These are phyloP conservation scores for Tiliqua scincoides DNA, from an alignment of 2,113 vertebrate genomes.

Conservation along the genomic window DNA sequence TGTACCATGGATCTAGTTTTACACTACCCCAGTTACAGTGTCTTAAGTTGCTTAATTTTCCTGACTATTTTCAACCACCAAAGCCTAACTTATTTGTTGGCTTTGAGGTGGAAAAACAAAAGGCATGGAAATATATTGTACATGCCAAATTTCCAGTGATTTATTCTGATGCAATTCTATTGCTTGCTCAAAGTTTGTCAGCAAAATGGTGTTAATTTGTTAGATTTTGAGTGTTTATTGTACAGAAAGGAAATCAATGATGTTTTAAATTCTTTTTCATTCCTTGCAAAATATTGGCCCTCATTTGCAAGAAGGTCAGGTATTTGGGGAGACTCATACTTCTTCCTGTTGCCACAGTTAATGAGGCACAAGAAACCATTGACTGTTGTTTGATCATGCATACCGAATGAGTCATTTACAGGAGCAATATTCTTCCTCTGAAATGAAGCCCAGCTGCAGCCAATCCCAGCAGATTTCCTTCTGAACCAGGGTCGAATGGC, in stretches of 20 bases:
- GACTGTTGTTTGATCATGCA: slow-evolving; percentile 84
- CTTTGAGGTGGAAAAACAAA: slow-evolving; percentile 37
- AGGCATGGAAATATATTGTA: neutral
- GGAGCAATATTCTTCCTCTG: slow-evolving; percentile 70
- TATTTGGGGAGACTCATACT: slow-evolving; percentile 76
- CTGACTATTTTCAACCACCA: neutral
- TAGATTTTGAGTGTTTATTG: neutral
- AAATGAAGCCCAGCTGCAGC: slow-evolving; percentile 73
- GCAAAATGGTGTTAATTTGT: slow-evolving; percentile 35
- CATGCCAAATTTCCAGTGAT: slow-evolving; percentile 23
- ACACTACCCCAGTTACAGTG: neutral
- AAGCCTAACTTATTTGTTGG: neutral
- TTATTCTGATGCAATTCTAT: slow-evolving; percentile 23
- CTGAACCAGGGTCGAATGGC: slow-evolving; percentile 43
- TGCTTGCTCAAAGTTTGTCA: slow-evolving; percentile 47
- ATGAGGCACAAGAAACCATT: slow-evolving; percentile 86
- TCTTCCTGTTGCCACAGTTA: slow-evolving; percentile 84
- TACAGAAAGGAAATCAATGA: slow-evolving; percentile 16
- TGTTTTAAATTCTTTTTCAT: slow-evolving; percentile 46
- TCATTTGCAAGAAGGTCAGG: slow-evolving; percentile 74
- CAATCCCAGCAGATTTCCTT: slow-evolving; percentile 72
- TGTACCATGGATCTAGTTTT: neutral
- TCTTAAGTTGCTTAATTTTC: neutral
- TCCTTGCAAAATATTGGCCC: slow-evolving; percentile 63
- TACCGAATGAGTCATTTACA: slow-evolving; percentile 78